A percentile compares a stretch with the other conserved stretches of the same genome.
phyloP scores from a whole-genome alignment of 2,888 invertebrate genomes.

The Mantis religiosa region DNA sequence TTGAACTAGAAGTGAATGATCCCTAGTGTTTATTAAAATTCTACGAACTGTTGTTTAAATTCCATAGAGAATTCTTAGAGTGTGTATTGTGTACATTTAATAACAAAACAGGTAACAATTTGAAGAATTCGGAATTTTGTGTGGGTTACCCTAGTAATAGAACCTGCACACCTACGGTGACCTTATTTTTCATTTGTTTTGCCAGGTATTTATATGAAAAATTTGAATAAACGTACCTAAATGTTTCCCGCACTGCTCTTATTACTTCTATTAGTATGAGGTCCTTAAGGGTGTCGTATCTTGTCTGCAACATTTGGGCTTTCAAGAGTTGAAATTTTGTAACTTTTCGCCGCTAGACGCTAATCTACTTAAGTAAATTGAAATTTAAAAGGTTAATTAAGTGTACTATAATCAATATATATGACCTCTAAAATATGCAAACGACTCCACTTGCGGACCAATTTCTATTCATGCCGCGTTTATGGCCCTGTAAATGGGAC shows the following conservation, averaged over 20 bases:
- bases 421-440: background rate
- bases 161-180: too few species aligned
- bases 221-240: background rate
- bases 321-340: background rate
- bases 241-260: background rate
- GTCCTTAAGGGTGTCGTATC: background rate
- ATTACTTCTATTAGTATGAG: background rate
- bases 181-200: too few species aligned
- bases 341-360: background rate
- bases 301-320: background rate
- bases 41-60: too few species aligned
- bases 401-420: background rate
- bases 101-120: too few species aligned
- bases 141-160: too few species aligned
- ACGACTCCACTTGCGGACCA: background rate
- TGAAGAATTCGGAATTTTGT: too few species aligned
- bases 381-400: background rate
- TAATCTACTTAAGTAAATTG: background rate
- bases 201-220: too few species aligned
- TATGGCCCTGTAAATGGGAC: background rate
- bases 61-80: too few species aligned
- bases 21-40: too few species aligned
- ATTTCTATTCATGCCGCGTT: constrained; percentile 14
- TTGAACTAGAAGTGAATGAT: too few species aligned
- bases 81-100: too few species aligned